phyloP scores from a whole-genome alignment of 2,113 vertebrate species.

The Scophthalmus maximus region DNA sequence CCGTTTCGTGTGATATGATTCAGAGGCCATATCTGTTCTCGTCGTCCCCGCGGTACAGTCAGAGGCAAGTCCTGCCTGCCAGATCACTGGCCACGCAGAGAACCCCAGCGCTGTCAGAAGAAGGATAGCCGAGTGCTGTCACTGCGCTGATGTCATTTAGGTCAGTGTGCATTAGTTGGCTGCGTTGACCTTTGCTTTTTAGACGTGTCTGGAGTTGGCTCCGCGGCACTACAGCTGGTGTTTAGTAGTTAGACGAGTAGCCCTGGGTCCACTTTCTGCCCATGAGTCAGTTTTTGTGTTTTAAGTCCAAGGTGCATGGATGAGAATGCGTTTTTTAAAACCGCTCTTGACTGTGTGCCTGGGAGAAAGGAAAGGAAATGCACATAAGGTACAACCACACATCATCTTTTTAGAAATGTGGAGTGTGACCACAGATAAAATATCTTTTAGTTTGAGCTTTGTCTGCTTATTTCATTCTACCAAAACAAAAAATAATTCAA shows the following conservation, averaged over 20 bases:
- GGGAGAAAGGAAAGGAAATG: background rate
- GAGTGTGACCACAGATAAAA: background rate
- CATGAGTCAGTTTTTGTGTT: slow-evolving; percentile 53
- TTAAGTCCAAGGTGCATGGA: slow-evolving; percentile 38
- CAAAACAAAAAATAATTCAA: background rate
- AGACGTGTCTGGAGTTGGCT: slow-evolving; percentile 53
- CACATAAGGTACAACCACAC: background rate
- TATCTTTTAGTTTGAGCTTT: background rate
- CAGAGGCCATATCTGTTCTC: slow-evolving; percentile 74
- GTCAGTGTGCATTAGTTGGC: slow-evolving; percentile 64
- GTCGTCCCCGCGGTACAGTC: slow-evolving; percentile 74
- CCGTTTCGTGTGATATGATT: slow-evolving; percentile 78
- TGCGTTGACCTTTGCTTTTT: slow-evolving; percentile 72
- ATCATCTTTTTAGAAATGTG: slow-evolving; percentile 5
- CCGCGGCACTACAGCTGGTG: slow-evolving; percentile 37
- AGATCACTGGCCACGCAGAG: slow-evolving; percentile 70
- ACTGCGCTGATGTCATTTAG: slow-evolving; percentile 73
- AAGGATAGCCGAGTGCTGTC: slow-evolving; percentile 64
- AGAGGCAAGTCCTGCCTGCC: slow-evolving; percentile 66
- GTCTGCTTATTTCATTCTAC: background rate
- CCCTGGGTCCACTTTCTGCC: slow-evolving; percentile 38
- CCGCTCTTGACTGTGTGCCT: background rate
- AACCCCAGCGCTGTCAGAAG: slow-evolving; percentile 60
- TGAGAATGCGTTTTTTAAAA: background rate
- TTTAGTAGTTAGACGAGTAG: slow-evolving; percentile 48